A percentile compares a stretch with the other conserved stretches of the same genome.
These are phyloP conservation scores for Zhuqinia jingwanae DNA, from an alignment of 2,888 invertebrate genomes.

Conservation along the genomic window DNA sequence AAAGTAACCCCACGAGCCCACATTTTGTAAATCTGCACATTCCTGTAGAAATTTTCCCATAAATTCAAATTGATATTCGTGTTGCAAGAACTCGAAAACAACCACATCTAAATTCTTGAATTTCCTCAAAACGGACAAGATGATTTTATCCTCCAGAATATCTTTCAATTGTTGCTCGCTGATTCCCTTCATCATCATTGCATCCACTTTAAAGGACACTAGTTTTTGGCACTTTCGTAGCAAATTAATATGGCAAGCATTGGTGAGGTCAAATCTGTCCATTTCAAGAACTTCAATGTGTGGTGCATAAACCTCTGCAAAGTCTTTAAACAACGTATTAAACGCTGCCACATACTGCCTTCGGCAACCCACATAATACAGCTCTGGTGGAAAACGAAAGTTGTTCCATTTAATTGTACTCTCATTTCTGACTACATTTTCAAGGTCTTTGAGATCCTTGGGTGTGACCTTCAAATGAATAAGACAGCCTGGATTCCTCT, in stretches of 20 bases:
- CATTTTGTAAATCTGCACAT: slow-evolving; percentile 26
- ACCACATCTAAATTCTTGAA: slow-evolving; percentile 50
- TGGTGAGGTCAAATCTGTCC: slow-evolving; percentile 44
- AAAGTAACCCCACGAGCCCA: slow-evolving; percentile 61
- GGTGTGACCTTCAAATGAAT: slow-evolving; percentile 35
- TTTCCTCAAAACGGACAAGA: neutral
- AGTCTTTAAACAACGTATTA: slow-evolving; percentile 22
- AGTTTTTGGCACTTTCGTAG: slow-evolving; percentile 32
- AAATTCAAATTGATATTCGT: slow-evolving; percentile 50
- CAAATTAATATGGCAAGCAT: slow-evolving; percentile 35
- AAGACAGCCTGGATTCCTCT: slow-evolving; percentile 10
- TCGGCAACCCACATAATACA: slow-evolving; percentile 47
- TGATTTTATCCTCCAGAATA: slow-evolving; percentile 2
- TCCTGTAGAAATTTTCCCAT: slow-evolving; percentile 45
- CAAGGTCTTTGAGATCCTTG: slow-evolving; percentile 40
- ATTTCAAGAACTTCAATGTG: slow-evolving; percentile 47
- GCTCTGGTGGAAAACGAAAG: slow-evolving; percentile 56
- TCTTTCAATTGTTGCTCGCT: slow-evolving; percentile 5
- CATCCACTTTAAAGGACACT: slow-evolving; percentile 43
- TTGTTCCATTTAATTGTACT: slow-evolving; percentile 49
- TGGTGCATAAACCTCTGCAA: neutral
- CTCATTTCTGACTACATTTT: slow-evolving; percentile 31
- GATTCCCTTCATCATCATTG: slow-evolving; percentile 50
- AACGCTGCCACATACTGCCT: slow-evolving; percentile 46
- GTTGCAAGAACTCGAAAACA: slow-evolving; percentile 49